Base-by-base conservation (phyloP, 2,888 invertebrate species). In the Brachynemurus nebulosus region DNA sequence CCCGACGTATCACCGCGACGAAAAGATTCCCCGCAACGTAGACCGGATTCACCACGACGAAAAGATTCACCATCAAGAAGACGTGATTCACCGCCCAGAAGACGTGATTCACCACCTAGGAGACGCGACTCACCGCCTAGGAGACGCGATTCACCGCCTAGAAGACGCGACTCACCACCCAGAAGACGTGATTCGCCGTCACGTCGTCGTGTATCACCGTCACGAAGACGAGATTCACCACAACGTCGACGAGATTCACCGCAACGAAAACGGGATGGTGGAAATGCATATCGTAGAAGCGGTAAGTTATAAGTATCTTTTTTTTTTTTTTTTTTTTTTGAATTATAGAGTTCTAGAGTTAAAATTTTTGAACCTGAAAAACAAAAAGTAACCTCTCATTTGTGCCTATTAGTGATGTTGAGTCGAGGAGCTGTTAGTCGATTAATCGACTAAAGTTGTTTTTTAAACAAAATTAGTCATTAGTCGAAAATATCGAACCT, bases 241-340 rank as follows among this genome's bases (percentile, higher is more conserved):
- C 34, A 39, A 27, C 30, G 30, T n/a, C n/a, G 30, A 30, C n/a
- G 30, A 30, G 42, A 14, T 14, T 48, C 50, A 4, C 46, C 51
- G 2, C 42, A 47, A 18, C 45, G 45, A 48, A 19, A 42, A 40
- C 19, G 25, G 21, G 45, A 43, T 18, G 33, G 30, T n/a, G 37
- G 40, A 17, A 33, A 42, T n/a, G 12, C 39, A 17, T 46, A 45
- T 12, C 39, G 45, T 5, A 39, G 45, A 17, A 41, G 23, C 14
- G 51, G 50, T n/a, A 51, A 45, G 34, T 38, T 4, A 25, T 36
- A 43, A 47, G 40, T 44, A n/a, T n/a, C n/a, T n/a, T n/a, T n/a
- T n/a, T n/a, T n/a, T n/a, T n/a, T n/a, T n/a, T n/a, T n/a, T n/a
- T n/a, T n/a, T n/a, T n/a, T n/a, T n/a, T n/a, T n/a, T n/a, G n/a